Conservation (phyloP, 2,797 vertebrate genomes). For the Malacoraja senta region DNA sequence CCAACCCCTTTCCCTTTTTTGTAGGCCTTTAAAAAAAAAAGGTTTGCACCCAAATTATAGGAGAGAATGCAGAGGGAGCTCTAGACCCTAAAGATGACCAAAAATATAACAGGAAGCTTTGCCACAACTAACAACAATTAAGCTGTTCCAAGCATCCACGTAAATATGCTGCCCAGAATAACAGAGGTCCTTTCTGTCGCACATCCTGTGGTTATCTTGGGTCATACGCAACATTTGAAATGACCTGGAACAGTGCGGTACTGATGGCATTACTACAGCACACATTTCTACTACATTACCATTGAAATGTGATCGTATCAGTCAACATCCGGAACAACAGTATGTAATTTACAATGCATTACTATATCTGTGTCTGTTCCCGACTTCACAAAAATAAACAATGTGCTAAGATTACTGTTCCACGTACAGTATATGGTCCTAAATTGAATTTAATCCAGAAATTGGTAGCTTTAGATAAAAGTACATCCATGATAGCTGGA, state of each 20-base stretch:
- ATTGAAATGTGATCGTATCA: not conserved
- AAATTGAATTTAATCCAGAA: slow-evolving; percentile 17
- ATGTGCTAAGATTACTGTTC: not conserved
- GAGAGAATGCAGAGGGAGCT: not conserved
- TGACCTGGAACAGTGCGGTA: not conserved
- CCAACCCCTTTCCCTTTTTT: too few relatives aligned
- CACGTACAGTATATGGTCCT: not conserved
- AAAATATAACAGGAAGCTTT: not conserved
- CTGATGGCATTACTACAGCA: not conserved
- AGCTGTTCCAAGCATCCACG: slow-evolving; percentile 1
- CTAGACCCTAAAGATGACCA: not conserved
- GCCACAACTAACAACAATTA: slow-evolving; percentile 1
- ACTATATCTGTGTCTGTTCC: not conserved
- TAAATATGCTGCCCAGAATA: not conserved
- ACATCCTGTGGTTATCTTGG: too few relatives aligned
- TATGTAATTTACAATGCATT: not conserved
- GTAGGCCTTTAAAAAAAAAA: too few relatives aligned
- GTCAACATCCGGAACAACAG: slow-evolving; percentile 3
- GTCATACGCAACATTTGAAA: too few relatives aligned
- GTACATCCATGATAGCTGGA: not conserved
- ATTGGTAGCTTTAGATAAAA: not conserved
- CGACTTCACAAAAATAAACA: not conserved
- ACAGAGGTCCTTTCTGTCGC: too few relatives aligned
- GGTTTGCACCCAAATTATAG: not conserved
- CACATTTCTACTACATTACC: not conserved